phyloP scores from a whole-genome alignment of 2,888 invertebrate species.

The Drosophila fulvimacula region DNA sequence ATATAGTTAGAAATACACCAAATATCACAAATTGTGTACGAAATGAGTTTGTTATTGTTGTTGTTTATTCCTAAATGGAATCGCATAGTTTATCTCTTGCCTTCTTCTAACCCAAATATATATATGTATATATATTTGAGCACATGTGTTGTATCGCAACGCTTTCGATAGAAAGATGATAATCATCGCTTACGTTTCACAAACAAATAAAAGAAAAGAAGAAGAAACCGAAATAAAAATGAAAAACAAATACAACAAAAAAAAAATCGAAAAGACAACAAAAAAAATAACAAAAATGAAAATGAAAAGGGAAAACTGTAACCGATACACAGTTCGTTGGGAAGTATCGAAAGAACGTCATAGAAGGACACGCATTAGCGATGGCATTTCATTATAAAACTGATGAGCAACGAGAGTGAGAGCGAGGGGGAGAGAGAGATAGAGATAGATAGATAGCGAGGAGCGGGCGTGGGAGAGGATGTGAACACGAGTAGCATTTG shows the following conservation, averaged over 20 bases:
- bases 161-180: constrained; percentile 47
- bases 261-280: background rate
- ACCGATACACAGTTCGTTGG: constrained; percentile 48
- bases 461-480: background rate
- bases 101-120: constrained; percentile 13
- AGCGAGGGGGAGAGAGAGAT: too few relatives aligned
- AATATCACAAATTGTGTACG: constrained; percentile 26
- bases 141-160: constrained; percentile 31
- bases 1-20: constrained; percentile 23
- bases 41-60: constrained; percentile 29
- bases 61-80: constrained; percentile 9
- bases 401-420: constrained; percentile 7
- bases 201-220: constrained; percentile 16
- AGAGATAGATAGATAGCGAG: background rate
- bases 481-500: constrained; percentile 48
- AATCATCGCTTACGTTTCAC: constrained; percentile 55
- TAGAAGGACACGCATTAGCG: constrained; percentile 59
- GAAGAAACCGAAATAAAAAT: background rate
- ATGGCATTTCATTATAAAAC: constrained; percentile 59
- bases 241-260: background rate
- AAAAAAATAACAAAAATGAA: too few relatives aligned
- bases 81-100: constrained; percentile 4
- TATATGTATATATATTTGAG: constrained; percentile 8
- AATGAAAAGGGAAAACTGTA: constrained; percentile 31
- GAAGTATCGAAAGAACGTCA: constrained; percentile 62